Evolutionary conservation across 2,888 invertebrate genomes (phyloP).

Genomic region (Theristus sp.): DNA sequence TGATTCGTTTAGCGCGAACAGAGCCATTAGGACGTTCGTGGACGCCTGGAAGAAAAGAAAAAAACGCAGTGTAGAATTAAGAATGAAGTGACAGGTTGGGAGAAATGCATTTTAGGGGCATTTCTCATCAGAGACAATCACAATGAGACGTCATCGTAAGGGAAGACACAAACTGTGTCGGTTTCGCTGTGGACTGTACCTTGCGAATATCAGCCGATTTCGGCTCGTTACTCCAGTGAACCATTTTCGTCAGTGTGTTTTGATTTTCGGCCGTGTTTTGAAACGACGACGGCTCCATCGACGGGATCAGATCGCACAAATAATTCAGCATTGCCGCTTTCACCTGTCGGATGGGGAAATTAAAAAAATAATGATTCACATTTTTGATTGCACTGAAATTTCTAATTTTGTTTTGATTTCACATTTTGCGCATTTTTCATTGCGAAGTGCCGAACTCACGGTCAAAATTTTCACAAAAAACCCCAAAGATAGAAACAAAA

Average conservation of each 20-base stretch:
- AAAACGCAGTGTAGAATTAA: too few relatives aligned
- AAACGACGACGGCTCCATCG: constrained; percentile 34
- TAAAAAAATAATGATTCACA: too few relatives aligned
- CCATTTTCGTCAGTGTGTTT: constrained; percentile 48
- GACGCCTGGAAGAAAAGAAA: background rate
- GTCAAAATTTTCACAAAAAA: too few relatives aligned
- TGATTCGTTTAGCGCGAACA: constrained; percentile 76
- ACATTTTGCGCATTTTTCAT: too few relatives aligned
- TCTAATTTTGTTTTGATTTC: too few relatives aligned
- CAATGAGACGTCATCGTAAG: constrained; percentile 2
- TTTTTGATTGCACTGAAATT: too few relatives aligned
- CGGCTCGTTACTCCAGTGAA: constrained; percentile 52
- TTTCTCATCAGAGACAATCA: background rate
- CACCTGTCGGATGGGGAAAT: too few relatives aligned
- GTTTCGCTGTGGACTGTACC: too few relatives aligned
- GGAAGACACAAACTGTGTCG: background rate
- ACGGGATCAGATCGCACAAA: constrained; percentile 30
- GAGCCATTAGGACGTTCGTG: constrained; percentile 45
- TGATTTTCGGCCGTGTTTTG: constrained; percentile 40
- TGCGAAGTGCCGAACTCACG: too few relatives aligned
- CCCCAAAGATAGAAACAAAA: too few relatives aligned
- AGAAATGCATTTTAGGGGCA: too few relatives aligned
- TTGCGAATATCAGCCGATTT: constrained; percentile 46
- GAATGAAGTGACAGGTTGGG: too few relatives aligned
- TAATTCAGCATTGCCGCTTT: constrained; percentile 38